Evolutionary conservation across 2,113 vertebrate species (phyloP), one percentile per base, ranked within the genome.

Genomic region (Gasterosteus nipponicus): DNA sequence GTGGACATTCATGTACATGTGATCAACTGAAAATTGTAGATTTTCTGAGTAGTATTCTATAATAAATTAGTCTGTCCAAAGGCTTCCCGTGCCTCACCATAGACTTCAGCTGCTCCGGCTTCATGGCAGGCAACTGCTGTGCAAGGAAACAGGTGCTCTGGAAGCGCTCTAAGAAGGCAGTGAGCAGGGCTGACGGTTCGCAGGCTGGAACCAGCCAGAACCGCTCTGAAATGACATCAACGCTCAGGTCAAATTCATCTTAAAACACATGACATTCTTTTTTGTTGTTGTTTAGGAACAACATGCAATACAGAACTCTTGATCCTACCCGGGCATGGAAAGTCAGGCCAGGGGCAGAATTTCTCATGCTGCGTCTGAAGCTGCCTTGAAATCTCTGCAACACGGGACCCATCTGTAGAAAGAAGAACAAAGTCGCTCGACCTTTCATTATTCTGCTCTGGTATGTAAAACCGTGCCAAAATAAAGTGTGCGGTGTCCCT

Each of bases 341-440:
- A 97, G 81, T 97, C 97, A 0, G 97, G 97, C 98, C 98, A 99
- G 86, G 97, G 97, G 77, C 98, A 99, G 92, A 97, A 98, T 80
- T 97, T 97, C 88, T 98, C 96, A 7, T 99, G 98, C 49, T 96
- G 95, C 0, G 94, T 94, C 81, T 95, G 93, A 86, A 99, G 93
- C 11, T 95, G 94, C 56, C 88, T 93, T 74, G 93, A 94, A 86
- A 99, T 92, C 89, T 96, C 96, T 66, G 74, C 77, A 53, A 97
- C 95, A 68, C 96, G 94, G 4, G 94, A 93, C 85, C 95, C 94
- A 92, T 99, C 98, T 98, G 86, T 85, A 60, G 72, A 81, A 60
- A 41, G 5, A 33, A 26, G 41, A 12, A 42, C 22, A 63, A 19
- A 77, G 26, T 26, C 10, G 33, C 9, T 19, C 83, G 29, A 75